Percentiles rank a stretch among this genome's conserved stretches.
phyloP scores from a whole-genome alignment of 2,797 vertebrate genomes.

The Spatula versicolor region DNA sequence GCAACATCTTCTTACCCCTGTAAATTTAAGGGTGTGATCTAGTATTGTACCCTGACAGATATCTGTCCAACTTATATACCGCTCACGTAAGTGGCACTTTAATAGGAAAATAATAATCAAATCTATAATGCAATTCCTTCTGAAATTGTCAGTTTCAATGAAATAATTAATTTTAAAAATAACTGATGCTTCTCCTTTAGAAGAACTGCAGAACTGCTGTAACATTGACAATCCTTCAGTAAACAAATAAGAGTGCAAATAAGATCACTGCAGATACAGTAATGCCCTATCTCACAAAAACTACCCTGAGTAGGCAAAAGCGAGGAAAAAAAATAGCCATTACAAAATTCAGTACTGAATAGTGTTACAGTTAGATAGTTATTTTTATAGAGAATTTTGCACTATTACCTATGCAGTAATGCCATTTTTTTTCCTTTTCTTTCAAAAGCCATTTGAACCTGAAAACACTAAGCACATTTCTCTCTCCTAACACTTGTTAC shows the following conservation, averaged over 20 bases:
- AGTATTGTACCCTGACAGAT: not conserved
- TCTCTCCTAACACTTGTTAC: slow-evolving; percentile 26
- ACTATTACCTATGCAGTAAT: not conserved
- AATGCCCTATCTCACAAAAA: not conserved
- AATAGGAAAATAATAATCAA: not conserved
- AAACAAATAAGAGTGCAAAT: not conserved
- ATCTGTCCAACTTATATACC: not conserved
- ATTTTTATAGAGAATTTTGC: not conserved
- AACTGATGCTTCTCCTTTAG: slow-evolving; percentile 33
- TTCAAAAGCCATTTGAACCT: slow-evolving; percentile 13
- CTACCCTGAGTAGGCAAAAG: not conserved
- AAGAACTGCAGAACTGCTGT: not conserved
- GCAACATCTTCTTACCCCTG: not conserved
- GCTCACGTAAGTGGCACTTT: not conserved
- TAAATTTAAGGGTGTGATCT: not conserved
- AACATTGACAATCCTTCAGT: not conserved
- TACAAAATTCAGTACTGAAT: not conserved
- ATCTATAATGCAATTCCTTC: not conserved
- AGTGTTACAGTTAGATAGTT: not conserved
- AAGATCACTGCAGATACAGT: not conserved
- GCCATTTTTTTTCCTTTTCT: not conserved
- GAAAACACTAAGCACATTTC: slow-evolving; percentile 23
- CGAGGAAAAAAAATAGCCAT: not conserved
- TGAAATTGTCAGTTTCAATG: not conserved
- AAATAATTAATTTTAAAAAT: slow-evolving; percentile 39